These are phyloP conservation scores for Zonotrichia leucophrys DNA, from an alignment of 2,113 vertebrate genomes.

Conservation along the genomic window DNA sequence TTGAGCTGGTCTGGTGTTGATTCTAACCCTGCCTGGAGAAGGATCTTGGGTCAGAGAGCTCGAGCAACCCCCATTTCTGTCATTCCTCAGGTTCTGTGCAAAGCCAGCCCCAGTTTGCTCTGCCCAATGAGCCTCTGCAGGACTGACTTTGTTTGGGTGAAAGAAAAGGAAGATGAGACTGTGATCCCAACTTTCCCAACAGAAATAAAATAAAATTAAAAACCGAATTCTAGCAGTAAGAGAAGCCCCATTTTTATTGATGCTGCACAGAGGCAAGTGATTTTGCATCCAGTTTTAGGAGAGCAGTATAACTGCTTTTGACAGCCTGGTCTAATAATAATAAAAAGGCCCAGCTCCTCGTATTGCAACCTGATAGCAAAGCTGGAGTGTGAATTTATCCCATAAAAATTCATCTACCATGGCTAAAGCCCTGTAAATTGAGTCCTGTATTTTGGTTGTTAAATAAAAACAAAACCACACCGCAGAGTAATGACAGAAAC, in stretches of 20 bases:
- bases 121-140: not conserved
- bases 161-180: not conserved
- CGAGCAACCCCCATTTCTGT: not conserved
- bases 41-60: not conserved
- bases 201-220: not conserved
- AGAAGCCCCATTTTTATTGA: conserved; percentile 24
- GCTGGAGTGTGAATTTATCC: conserved; percentile 41
- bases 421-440: conserved; percentile 55
- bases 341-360: conserved; percentile 35
- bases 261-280: conserved; percentile 18
- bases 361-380: conserved; percentile 35
- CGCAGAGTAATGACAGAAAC: not conserved
- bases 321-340: conserved; percentile 52
- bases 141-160: not conserved
- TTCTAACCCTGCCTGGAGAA: not conserved
- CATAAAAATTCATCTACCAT: conserved; percentile 67
- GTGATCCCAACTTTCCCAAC: not conserved
- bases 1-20: not conserved
- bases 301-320: conserved; percentile 54
- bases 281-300: conserved; percentile 63
- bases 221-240: not conserved
- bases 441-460: conserved; percentile 50
- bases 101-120: not conserved
- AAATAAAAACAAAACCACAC: conserved; percentile 3
- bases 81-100: not conserved